phyloP scores from a whole-genome alignment of 2,113 vertebrate genomes.

The Hiodon alosoides region DNA sequence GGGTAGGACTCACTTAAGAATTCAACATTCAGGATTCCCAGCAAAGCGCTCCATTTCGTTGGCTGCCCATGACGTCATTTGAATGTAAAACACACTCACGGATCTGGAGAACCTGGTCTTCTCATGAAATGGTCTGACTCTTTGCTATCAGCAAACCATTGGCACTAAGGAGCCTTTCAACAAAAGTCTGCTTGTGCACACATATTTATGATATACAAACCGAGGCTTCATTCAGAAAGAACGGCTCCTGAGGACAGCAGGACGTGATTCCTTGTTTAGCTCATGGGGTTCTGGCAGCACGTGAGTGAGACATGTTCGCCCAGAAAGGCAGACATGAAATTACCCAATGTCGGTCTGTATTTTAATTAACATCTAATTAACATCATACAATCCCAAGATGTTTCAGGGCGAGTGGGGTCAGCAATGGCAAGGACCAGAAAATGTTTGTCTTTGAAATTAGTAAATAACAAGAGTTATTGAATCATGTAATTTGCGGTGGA shows the following conservation, averaged over 20 bases:
- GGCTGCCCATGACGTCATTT: too few species aligned
- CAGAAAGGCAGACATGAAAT: neutral
- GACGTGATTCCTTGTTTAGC: neutral
- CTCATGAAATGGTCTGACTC: neutral
- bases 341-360: neutral
- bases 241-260: neutral
- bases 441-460: constrained; percentile 4
- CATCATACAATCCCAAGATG: neutral
- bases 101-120: neutral
- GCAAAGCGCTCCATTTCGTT: too few species aligned
- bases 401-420: neutral
- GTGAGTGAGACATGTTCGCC: neutral
- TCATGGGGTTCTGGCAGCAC: neutral
- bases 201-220: neutral
- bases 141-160: neutral
- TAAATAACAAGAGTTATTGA: constrained; percentile 24
- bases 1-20: too few species aligned
- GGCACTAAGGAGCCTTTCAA: neutral
- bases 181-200: neutral
- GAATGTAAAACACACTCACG: neutral
- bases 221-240: neutral
- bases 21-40: too few species aligned
- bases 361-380: neutral
- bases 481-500: constrained; percentile 20
- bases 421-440: neutral